These are phyloP conservation scores for Meriones unguiculatus DNA, from an alignment of 2,113 vertebrate species.

Conservation along the genomic window DNA sequence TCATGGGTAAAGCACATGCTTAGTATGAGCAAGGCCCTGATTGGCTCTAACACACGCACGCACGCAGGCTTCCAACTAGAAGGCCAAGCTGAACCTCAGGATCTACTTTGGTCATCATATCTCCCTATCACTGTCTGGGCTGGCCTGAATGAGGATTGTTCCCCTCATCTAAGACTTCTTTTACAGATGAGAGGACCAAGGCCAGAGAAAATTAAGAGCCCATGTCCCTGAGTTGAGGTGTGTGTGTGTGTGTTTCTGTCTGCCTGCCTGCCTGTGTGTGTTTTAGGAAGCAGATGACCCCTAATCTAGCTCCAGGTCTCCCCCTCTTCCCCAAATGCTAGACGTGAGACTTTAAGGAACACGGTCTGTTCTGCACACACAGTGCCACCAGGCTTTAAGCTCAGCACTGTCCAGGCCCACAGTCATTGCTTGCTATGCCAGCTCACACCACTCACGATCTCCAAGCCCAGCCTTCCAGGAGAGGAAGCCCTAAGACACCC, in stretches of 20 bases:
- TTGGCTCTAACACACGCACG: background rate
- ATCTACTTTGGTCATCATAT: background rate
- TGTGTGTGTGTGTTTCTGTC: background rate
- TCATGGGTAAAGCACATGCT: background rate
- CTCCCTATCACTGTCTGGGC: background rate
- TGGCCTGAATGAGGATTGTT: background rate
- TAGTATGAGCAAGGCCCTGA: background rate
- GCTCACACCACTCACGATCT: background rate
- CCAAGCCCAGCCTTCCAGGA: background rate
- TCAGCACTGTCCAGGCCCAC: constrained; percentile 2
- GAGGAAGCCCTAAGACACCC: background rate
- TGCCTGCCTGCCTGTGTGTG: background rate
- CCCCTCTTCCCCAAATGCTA: background rate
- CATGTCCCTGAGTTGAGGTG: background rate
- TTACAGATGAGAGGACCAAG: background rate
- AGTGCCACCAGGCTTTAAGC: background rate
- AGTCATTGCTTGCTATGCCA: background rate
- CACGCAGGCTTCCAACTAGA: background rate
- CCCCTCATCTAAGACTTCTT: background rate
- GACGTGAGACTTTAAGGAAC: background rate
- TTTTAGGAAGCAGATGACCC: background rate
- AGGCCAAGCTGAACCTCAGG: background rate
- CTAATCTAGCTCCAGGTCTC: background rate
- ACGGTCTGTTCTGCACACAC: background rate
- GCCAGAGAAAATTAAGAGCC: background rate